These are phyloP conservation scores for Tineola bisselliella DNA, from an alignment of 2,888 invertebrate genomes.

Conservation along the genomic window DNA sequence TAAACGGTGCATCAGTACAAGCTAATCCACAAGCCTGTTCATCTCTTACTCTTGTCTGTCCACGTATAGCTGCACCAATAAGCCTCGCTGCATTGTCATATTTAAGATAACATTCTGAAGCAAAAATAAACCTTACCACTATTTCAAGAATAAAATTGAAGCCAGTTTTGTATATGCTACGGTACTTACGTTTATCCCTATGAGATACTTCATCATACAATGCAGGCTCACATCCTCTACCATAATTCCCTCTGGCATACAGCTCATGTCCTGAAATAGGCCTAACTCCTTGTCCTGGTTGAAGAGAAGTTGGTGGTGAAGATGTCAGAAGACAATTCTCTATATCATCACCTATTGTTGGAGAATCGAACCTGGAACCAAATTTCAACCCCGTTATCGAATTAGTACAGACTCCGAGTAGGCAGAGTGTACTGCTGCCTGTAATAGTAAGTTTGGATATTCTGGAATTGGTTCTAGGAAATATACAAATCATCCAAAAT, in stretches of 20 bases:
- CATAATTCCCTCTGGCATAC: conserved; percentile 83
- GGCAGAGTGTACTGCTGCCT: too few species aligned
- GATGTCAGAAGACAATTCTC: conserved; percentile 84
- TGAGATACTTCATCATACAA: conserved; percentile 48
- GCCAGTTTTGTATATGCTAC: too few species aligned
- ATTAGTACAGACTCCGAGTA: too few species aligned
- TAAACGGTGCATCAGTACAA: conserved; percentile 70
- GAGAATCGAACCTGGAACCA: conserved; percentile 71
- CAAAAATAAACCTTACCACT: not conserved
- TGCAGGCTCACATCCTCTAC: conserved; percentile 82
- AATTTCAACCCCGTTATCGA: too few species aligned
- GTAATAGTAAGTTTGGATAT: too few species aligned
- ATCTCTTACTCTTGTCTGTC: conserved; percentile 71
- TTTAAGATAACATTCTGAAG: conserved; percentile 79
- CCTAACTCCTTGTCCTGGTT: conserved; percentile 71
- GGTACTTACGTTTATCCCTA: conserved; percentile 34
- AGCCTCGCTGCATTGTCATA: conserved; percentile 81
- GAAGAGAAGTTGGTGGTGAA: conserved; percentile 56
- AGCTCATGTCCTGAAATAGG: conserved; percentile 76
- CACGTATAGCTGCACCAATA: conserved; percentile 71
- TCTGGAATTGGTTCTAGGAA: too few species aligned
- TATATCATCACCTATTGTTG: conserved; percentile 70
- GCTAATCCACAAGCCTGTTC: conserved; percentile 76
- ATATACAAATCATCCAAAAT: too few species aligned
- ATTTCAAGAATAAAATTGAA: not conserved